Evolutionary conservation across 2,888 invertebrate genomes (phyloP).

Genomic region (Limnephilus auricula): DNA sequence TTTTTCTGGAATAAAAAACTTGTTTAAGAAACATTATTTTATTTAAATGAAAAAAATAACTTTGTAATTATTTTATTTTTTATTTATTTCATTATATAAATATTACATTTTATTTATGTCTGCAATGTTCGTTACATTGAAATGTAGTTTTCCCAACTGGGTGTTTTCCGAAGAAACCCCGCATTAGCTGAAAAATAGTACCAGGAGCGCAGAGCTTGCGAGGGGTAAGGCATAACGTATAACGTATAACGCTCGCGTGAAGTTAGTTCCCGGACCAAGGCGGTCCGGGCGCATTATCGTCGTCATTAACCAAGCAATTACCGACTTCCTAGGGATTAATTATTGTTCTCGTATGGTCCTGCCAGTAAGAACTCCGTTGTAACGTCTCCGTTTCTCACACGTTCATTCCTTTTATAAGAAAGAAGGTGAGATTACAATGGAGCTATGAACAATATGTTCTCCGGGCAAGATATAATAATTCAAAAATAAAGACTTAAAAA

Average conservation of each 20-base stretch:
- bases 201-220: slow-evolving; percentile 45
- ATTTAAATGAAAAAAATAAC: no score
- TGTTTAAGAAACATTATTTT: no score
- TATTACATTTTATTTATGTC: no score
- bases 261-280: slow-evolving; percentile 37
- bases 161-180: not conserved
- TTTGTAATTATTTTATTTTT: no score
- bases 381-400: not conserved
- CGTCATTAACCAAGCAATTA: slow-evolving; percentile 64
- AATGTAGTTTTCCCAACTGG: not conserved
- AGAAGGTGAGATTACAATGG: not conserved
- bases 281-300: slow-evolving; percentile 64
- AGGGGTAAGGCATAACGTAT: not conserved
- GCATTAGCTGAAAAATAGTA: slow-evolving; percentile 53
- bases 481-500: not conserved
- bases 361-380: not conserved
- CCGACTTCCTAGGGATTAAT: slow-evolving; percentile 64
- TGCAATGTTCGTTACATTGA: not conserved
- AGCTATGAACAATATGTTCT: slow-evolving; percentile 35
- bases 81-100: no score
- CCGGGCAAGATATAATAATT: slow-evolving; percentile 38
- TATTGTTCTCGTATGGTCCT: slow-evolving; percentile 54
- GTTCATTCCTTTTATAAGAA: not conserved
- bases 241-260: slow-evolving; percentile 14
- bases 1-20: no score